phyloP scores from a whole-genome alignment of 1,140 invertebrate genomes.

The Trachymyrmex septentrionalis region DNA sequence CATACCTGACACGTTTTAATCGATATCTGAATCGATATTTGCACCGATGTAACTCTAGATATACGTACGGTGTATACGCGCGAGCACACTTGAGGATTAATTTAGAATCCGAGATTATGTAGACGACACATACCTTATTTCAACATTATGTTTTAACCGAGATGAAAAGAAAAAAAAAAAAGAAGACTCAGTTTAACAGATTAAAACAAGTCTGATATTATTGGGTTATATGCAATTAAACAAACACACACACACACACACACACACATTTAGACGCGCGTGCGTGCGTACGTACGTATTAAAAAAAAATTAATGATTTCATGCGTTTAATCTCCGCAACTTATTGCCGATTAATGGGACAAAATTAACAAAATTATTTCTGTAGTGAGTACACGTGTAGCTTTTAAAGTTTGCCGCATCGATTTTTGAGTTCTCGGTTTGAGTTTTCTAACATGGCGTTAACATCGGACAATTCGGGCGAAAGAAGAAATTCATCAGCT shows the following conservation, averaged over 20 bases:
- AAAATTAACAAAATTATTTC: slow-evolving; percentile 37
- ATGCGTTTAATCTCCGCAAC: not conserved
- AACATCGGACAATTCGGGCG: slow-evolving; percentile 8
- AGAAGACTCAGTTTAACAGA: not conserved
- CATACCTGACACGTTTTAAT: slow-evolving; percentile 14
- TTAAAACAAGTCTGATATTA: slow-evolving; percentile 15
- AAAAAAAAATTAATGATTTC: slow-evolving; percentile 7
- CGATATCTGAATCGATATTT: slow-evolving; percentile 15
- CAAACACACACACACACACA: not conserved
- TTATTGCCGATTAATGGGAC: slow-evolving; percentile 1
- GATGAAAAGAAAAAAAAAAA: not conserved
- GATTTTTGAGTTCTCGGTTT: not conserved
- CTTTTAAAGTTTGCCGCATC: slow-evolving; percentile 12
- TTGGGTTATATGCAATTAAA: slow-evolving; percentile 32
- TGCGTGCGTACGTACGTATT: not conserved
- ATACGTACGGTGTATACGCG: not conserved
- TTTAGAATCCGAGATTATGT: slow-evolving; percentile 11
- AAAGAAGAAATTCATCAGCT: slow-evolving; percentile 25
- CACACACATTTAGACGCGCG: not conserved
- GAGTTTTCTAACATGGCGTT: slow-evolving; percentile 2
- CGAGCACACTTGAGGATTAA: slow-evolving; percentile 30
- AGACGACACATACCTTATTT: not conserved
- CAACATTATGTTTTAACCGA: slow-evolving; percentile 33
- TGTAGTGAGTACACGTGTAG: not conserved
- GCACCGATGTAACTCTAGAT: slow-evolving; percentile 19